Conservation (phyloP, 2,888 invertebrate species). For the Macrophya alboannulata region DNA sequence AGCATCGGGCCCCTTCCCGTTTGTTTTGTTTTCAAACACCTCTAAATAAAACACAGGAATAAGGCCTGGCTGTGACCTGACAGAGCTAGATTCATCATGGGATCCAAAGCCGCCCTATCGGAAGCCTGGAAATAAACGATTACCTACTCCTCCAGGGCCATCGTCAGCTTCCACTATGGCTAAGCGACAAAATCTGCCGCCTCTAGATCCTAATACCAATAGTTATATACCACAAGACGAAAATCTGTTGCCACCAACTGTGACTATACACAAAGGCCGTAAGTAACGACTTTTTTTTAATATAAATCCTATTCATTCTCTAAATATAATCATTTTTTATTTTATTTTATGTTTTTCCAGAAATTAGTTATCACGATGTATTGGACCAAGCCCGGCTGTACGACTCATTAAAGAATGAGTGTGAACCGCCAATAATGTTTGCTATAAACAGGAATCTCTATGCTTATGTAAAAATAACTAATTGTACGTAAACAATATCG, state of each 20-base stretch:
- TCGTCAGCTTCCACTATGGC: conserved; percentile 66
- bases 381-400: conserved; percentile 82
- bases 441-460: conserved; percentile 89
- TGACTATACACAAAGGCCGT: conserved; percentile 82
- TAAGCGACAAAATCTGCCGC: conserved; percentile 78
- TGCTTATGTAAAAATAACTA: conserved; percentile 88
- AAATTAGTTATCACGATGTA: conserved; percentile 82
- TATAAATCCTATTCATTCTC: too few relatives aligned
- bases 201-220: conserved; percentile 81
- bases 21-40: conserved; percentile 76
- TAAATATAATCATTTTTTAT: conserved; percentile 68
- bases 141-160: conserved; percentile 73
- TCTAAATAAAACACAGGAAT: conserved; percentile 82
- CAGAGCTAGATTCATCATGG: conserved; percentile 88
- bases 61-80: conserved; percentile 92
- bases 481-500: conserved; percentile 83
- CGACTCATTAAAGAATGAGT: conserved; percentile 83
- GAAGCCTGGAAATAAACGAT: conserved; percentile 75
- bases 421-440: conserved; percentile 85
- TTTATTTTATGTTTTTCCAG: too few relatives aligned
- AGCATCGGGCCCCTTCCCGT: conserved; percentile 68
- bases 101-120: conserved; percentile 79
- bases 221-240: conserved; percentile 83
- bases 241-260: conserved; percentile 82
- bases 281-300: conserved; percentile 62